A percentile compares a stretch with the other conserved stretches of the same genome.
phyloP scores from a whole-genome alignment of 2,797 vertebrate species.

The Muscicapa comitata region DNA sequence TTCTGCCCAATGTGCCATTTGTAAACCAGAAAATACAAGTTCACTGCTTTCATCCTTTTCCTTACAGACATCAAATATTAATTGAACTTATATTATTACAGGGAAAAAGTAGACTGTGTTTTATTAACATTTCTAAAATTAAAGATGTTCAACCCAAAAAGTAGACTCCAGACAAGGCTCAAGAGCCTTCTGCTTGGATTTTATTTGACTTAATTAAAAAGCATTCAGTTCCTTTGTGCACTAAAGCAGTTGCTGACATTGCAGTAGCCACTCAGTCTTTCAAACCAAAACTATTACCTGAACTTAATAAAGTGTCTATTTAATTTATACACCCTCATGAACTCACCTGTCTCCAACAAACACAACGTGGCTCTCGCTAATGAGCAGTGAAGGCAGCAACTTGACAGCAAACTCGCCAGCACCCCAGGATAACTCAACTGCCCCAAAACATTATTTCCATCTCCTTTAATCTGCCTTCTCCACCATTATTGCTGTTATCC shows the following conservation, averaged over 20 bases:
- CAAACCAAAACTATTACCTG: conserved; percentile 62
- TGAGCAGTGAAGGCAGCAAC: neutral
- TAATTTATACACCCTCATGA: conserved; percentile 46
- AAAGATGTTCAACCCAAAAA: conserved; percentile 31
- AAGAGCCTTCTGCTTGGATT: conserved; percentile 15
- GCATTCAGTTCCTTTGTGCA: conserved; percentile 48
- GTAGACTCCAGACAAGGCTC: conserved; percentile 12
- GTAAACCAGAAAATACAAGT: conserved; percentile 62
- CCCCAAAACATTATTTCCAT: neutral
- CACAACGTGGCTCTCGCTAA: neutral
- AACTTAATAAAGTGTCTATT: conserved; percentile 59
- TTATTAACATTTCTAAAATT: conserved; percentile 55
- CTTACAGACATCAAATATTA: conserved; percentile 47
- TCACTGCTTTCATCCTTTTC: neutral
- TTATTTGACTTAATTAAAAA: conserved; percentile 69
- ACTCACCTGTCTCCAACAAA: conserved; percentile 45
- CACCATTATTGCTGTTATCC: neutral
- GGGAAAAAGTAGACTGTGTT: neutral
- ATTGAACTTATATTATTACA: conserved; percentile 33
- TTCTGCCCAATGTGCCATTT: conserved; percentile 49
- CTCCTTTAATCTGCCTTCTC: neutral
- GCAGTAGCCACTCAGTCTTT: conserved; percentile 59
- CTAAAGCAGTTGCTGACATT: conserved; percentile 52
- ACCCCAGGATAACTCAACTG: neutral
- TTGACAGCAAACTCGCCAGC: neutral